Evolutionary conservation across 2,113 vertebrate species (phyloP).

Genomic region (Myrmecophaga tridactyla): DNA sequence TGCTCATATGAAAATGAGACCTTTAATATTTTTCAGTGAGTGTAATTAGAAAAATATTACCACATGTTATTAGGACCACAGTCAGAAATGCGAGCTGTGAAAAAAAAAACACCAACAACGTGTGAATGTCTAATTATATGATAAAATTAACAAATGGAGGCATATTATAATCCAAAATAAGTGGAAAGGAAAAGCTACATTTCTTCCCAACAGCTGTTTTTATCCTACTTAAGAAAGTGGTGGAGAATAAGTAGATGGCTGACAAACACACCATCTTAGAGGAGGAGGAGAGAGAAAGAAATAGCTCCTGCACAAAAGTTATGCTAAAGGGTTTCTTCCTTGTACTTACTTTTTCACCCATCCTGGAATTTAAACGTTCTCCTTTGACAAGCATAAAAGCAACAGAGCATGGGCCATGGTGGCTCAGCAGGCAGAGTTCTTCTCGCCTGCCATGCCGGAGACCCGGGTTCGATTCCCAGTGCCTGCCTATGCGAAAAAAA

Average conservation of each 20-base stretch:
- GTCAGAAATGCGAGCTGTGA: conserved; percentile 71
- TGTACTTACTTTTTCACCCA: not conserved
- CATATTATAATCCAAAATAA: conserved; percentile 66
- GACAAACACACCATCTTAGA: conserved; percentile 59
- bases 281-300: conserved; percentile 36
- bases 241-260: conserved; percentile 42
- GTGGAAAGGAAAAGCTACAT: conserved; percentile 57
- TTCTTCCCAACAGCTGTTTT: conserved; percentile 67
- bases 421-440: no score
- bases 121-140: conserved; percentile 72
- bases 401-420: no score
- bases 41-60: conserved; percentile 78
- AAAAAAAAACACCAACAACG: conserved; percentile 70
- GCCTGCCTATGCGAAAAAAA: no score
- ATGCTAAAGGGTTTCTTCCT: conserved; percentile 30
- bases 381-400: conserved; percentile 19
- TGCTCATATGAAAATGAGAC: conserved; percentile 75
- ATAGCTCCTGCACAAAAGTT: conserved; percentile 52
- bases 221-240: conserved; percentile 34
- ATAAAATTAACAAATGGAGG: conserved; percentile 76
- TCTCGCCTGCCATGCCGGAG: no score
- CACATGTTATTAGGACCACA: conserved; percentile 76
- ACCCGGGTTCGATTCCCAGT: no score
- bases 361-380: not conserved
- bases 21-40: conserved; percentile 63